A percentile compares a stretch with the other conserved stretches of the same genome.
phyloP scores from a whole-genome alignment of 2,797 vertebrate genomes.

The Podarcis siculus region DNA sequence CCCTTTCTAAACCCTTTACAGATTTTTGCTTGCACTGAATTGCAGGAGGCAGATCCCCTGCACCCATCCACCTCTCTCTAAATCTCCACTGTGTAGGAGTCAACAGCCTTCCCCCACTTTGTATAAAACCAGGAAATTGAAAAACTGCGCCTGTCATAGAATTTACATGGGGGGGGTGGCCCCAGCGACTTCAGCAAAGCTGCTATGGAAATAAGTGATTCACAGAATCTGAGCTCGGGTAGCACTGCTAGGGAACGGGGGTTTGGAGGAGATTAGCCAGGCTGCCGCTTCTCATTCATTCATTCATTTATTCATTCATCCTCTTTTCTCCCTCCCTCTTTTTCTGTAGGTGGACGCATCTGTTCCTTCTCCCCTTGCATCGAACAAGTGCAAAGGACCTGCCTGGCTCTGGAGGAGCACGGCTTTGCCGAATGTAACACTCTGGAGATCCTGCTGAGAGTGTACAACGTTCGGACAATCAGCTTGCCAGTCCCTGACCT shows the following conservation, averaged over 20 bases:
- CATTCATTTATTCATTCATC: conserved; percentile 21
- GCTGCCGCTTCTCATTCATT: conserved; percentile 13
- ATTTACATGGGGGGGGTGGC: not conserved
- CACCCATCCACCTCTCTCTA: not conserved
- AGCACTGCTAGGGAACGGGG: not conserved
- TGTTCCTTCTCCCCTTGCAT: conserved; percentile 98
- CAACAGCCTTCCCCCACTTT: not conserved
- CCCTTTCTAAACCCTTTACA: not conserved
- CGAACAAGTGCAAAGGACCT: conserved; percentile 95
- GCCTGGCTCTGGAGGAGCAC: conserved; percentile 81
- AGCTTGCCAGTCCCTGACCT: conserved; percentile 89
- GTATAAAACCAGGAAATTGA: not conserved
- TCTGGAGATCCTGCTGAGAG: conserved; percentile 89
- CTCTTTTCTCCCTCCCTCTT: conserved; percentile 16
- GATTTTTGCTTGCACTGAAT: not conserved
- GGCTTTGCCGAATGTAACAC: conserved; percentile 92
- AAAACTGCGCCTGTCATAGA: not conserved
- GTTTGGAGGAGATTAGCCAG: conserved; percentile 1
- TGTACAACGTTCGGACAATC: conserved; percentile 88
- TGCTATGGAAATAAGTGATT: not conserved
- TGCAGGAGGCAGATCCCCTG: not conserved
- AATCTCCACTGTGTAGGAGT: not conserved
- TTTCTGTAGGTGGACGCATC: conserved; percentile 87
- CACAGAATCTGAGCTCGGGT: not conserved
- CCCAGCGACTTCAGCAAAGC: not conserved